Base-by-base conservation (phyloP, 2,113 vertebrate genomes). In the Nycticryphes semicollaris region DNA sequence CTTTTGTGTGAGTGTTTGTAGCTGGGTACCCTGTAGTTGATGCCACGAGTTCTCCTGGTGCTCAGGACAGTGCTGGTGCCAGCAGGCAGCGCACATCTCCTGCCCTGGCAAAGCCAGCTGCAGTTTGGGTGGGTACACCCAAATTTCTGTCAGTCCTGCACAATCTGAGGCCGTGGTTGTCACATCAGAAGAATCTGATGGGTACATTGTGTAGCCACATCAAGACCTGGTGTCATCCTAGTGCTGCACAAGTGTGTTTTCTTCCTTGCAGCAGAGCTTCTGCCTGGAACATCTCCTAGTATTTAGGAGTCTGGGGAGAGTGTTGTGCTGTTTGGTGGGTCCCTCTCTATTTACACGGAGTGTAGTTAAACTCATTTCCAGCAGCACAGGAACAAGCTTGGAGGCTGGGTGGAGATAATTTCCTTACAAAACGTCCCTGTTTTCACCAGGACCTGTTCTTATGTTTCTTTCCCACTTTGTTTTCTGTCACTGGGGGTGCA, bases 41-140 rank as follows among this genome's bases (percentile, higher is more conserved):
- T 45, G 50, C 28, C 68, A 27, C 1, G 0, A 9, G 45, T 53
- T 31, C 70, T 63, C 24, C 22, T 30, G 48, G 14, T 54, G 28
- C 37, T 80, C 33, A 19, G 62, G 31, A 47, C 0, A 8, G 39
- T 2, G 10, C 11, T 2, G 16, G 24, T 21, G 53, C 14, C 68
- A 73, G 43, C 48, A 86, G 68, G 7, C 33, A 86, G 33, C 68
- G 60, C 17, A 31, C 54, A 51, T 39, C 47, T 56, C 62, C 0
- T 0, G 7, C 37, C 17, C 7, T 0, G 6, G 63, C 19, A 88
- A 59, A 80, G n/a, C 21, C 0, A 0, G 5, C 20, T 53, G 35
- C n/a, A 17, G 13, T 0, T 81, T 3, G 3, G 51, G 47, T 3
- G 5, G 22, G 6, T 64, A 27, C 30, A 24, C 18, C 6, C 2